Evolutionary conservation across 1,140 invertebrate species (phyloP).

Genomic region (Ctenoplectra terminalis): DNA sequence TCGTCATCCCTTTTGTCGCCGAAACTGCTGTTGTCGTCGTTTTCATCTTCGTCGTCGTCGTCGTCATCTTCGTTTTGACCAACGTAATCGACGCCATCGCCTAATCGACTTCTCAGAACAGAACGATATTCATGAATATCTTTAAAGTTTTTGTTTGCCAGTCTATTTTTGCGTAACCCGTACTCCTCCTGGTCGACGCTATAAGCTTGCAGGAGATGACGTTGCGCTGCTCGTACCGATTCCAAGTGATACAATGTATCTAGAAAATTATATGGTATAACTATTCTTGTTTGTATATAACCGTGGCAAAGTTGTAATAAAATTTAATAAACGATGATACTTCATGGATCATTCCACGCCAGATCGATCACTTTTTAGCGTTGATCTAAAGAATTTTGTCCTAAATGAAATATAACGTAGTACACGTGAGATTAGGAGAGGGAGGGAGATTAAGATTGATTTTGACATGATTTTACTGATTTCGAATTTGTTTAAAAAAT

Average conservation of each 20-base stretch:
- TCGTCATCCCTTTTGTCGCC: constrained; percentile 44
- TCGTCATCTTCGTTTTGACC: constrained; percentile 37
- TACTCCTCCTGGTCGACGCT: constrained; percentile 10
- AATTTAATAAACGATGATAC: no score
- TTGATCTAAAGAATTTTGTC: no score
- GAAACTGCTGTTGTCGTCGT: constrained; percentile 45
- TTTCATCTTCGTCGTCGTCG: constrained; percentile 14
- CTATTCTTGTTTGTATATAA: no score
- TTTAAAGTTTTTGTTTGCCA: constrained; percentile 3
- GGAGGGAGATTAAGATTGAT: no score
- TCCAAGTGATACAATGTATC: background rate
- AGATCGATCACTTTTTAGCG: no score
- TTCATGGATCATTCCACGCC: no score
- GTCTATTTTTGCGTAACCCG: constrained; percentile 22
- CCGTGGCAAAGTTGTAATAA: no score
- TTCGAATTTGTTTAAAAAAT: no score
- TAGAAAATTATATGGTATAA: no score
- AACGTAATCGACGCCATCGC: constrained; percentile 5
- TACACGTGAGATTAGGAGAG: no score
- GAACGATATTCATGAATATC: constrained; percentile 32
- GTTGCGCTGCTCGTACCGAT: constrained; percentile 4
- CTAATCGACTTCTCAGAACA: background rate
- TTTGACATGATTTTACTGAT: no score
- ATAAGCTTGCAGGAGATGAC: constrained; percentile 47
- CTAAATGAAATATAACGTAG: no score